Conservation (phyloP, 2,888 invertebrate genomes). For the Balanococcus diminutus region DNA sequence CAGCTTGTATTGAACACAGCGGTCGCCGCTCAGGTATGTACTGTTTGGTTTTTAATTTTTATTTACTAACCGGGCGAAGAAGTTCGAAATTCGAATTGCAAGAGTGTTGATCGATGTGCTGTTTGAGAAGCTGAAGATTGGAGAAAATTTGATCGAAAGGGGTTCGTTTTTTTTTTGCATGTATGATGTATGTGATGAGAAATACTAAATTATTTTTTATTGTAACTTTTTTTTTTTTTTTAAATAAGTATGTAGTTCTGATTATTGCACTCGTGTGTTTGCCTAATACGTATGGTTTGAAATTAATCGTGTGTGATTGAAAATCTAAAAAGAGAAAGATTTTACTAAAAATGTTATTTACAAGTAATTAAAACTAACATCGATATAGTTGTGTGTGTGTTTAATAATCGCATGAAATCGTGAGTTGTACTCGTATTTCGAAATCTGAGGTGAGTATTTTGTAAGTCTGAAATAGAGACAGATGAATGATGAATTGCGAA, state of each 20-base stretch:
- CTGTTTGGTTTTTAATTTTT: background rate
- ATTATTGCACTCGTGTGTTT: background rate
- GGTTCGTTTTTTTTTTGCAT: background rate
- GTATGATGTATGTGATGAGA: background rate
- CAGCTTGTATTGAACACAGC: slow-evolving; percentile 53
- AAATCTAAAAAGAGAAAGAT: background rate
- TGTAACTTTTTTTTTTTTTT: background rate
- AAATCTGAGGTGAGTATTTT: background rate
- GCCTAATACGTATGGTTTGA: background rate
- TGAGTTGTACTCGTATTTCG: background rate
- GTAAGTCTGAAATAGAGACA: no score
- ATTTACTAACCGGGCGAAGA: background rate
- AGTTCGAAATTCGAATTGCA: background rate
- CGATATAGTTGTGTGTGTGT: background rate
- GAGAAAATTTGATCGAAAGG: background rate
- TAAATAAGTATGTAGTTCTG: background rate
- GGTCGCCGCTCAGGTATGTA: slow-evolving; percentile 55
- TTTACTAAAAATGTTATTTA: no score
- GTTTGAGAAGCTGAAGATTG: background rate
- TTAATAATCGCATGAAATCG: background rate
- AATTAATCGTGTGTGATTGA: background rate
- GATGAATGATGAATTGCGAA: no score
- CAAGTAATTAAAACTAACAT: background rate
- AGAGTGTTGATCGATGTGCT: background rate
- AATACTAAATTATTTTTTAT: background rate